Conservation (phyloP, 1,140 invertebrate species). For the Neotoxoptera formosana region DNA sequence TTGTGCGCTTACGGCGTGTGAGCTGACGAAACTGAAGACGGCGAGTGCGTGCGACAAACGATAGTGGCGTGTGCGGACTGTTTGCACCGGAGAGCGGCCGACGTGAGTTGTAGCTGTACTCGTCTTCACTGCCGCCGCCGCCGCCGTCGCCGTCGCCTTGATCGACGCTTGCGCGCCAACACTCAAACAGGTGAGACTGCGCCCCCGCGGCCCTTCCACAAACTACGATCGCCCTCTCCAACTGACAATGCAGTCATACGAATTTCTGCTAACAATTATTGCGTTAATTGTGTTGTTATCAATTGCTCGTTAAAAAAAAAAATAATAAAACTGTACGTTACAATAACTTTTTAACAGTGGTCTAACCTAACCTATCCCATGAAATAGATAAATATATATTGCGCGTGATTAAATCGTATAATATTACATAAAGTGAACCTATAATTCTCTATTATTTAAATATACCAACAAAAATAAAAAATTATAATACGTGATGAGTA, state of each 20-base stretch:
- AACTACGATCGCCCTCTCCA: background rate
- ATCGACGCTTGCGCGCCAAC: constrained; percentile 22
- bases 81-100: background rate
- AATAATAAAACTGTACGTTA: background rate
- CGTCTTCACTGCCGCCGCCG: background rate
- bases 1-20: background rate
- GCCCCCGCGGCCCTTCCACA: constrained; percentile 3
- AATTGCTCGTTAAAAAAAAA: background rate
- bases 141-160: background rate
- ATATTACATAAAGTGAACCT: background rate
- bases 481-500: background rate
- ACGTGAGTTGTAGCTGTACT: background rate
- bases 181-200: constrained; percentile 21
- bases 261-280: background rate
- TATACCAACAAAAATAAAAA: background rate
- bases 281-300: background rate
- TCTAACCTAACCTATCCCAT: background rate
- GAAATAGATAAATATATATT: background rate
- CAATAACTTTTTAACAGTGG: background rate
- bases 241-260: background rate
- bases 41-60: background rate
- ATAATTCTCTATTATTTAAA: background rate
- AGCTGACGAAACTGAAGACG: background rate
- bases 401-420: background rate
- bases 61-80: background rate